These are phyloP conservation scores for Zosterops japonicus DNA, from an alignment of 2,113 vertebrate genomes.

Conservation along the genomic window DNA sequence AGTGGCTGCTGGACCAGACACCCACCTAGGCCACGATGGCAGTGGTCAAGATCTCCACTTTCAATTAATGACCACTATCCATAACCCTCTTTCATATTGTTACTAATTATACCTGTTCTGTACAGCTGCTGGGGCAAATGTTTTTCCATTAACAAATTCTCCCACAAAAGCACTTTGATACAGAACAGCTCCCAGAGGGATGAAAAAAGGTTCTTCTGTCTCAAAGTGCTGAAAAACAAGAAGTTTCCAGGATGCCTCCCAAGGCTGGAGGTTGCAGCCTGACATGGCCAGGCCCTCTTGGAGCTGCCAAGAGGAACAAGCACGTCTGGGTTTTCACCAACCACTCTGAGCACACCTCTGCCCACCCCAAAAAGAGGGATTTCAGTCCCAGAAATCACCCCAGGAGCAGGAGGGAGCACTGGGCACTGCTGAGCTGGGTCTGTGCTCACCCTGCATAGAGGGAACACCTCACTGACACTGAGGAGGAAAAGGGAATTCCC, in stretches of 20 bases:
- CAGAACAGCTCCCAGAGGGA: not conserved
- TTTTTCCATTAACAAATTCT: not conserved
- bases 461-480: not conserved
- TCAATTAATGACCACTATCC: not conserved
- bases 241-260: not conserved
- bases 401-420: accelerated
- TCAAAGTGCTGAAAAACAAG: not conserved
- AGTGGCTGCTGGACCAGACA: not conserved
- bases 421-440: not conserved
- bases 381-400: not conserved
- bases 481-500: not conserved
- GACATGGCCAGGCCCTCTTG: not conserved
- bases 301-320: not conserved
- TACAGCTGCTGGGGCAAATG: not conserved
- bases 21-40: not conserved
- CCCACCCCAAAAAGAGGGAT: not conserved
- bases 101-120: not conserved
- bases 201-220: not conserved
- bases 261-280: not conserved
- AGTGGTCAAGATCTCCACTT: not conserved
- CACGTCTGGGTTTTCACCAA: not conserved
- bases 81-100: not conserved
- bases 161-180: not conserved
- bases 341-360: not conserved
- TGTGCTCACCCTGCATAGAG: not conserved